Percentiles rank a stretch among this genome's conserved stretches.
Evolutionary conservation across 2,797 vertebrate species (phyloP).

Genomic region (Synanceia verrucosa): DNA sequence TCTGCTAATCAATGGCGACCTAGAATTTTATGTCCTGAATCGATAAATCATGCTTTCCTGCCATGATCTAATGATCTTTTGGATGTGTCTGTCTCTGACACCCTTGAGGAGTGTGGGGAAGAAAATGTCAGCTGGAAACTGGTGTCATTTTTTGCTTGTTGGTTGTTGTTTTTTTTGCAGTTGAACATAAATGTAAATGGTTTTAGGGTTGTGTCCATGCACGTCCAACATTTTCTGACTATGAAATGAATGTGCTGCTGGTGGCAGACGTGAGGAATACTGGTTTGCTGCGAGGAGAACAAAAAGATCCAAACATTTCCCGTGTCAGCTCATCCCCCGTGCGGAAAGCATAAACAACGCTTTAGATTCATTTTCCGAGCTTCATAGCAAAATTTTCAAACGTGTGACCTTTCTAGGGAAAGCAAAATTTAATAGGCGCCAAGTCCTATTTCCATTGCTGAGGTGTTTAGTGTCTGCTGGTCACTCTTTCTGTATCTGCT

Average conservation of each 20-base stretch:
- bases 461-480: slow-evolving; percentile 48
- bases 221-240: background rate
- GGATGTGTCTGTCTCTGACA: slow-evolving; percentile 44
- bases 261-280: background rate
- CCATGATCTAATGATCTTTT: slow-evolving; percentile 64
- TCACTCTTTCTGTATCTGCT: slow-evolving; percentile 47
- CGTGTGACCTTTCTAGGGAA: slow-evolving; percentile 48
- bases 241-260: background rate
- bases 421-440: slow-evolving; percentile 26
- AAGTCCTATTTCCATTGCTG: slow-evolving; percentile 34
- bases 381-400: slow-evolving; percentile 30
- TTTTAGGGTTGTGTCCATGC: too few species aligned
- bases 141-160: slow-evolving; percentile 5
- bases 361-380: slow-evolving; percentile 13
- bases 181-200: background rate
- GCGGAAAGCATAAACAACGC: background rate
- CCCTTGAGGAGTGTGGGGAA: slow-evolving; percentile 15
- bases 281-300: too few species aligned
- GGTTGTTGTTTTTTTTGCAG: background rate
- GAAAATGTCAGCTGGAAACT: slow-evolving; percentile 54
- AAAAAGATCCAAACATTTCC: background rate
- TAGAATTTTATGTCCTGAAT: slow-evolving; percentile 61
- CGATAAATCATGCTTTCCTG: slow-evolving; percentile 63
- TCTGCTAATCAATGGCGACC: slow-evolving; percentile 74
- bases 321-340: background rate